Percentiles rank a stretch among this genome's conserved stretches.
phyloP scores from a whole-genome alignment of 2,797 vertebrate species.

The Pipistrellus kuhlii region DNA sequence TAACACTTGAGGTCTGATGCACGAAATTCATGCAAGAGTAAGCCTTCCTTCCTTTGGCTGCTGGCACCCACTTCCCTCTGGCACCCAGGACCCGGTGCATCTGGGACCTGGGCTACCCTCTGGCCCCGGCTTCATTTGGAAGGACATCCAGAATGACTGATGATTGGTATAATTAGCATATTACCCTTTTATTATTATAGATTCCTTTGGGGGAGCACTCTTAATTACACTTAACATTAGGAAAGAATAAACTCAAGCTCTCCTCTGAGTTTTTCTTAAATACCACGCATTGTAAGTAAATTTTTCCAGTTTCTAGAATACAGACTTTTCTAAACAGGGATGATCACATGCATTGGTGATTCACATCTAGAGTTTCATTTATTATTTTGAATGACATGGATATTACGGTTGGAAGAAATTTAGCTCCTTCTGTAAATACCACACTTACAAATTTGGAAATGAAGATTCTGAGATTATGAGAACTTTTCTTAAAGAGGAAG shows the following conservation, averaged over 20 bases:
- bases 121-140: rapidly evolving
- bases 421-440: background rate
- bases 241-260: background rate
- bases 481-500: background rate
- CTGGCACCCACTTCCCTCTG: too few species aligned
- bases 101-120: too few species aligned
- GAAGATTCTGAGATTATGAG: background rate
- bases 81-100: too few species aligned
- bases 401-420: background rate
- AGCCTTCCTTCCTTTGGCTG: too few species aligned
- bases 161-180: too few species aligned
- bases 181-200: too few species aligned
- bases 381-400: background rate
- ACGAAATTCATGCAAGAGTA: too few species aligned
- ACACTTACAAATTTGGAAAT: conserved; percentile 19
- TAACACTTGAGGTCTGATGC: too few species aligned
- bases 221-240: background rate
- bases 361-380: background rate
- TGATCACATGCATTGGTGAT: background rate
- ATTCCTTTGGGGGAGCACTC: background rate
- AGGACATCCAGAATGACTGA: too few species aligned
- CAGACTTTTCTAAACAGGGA: background rate
- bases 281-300: background rate
- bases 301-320: background rate
- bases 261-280: background rate